Base-by-base conservation (phyloP, 1,140 invertebrate genomes). In the Oreohelix idahoensis region DNA sequence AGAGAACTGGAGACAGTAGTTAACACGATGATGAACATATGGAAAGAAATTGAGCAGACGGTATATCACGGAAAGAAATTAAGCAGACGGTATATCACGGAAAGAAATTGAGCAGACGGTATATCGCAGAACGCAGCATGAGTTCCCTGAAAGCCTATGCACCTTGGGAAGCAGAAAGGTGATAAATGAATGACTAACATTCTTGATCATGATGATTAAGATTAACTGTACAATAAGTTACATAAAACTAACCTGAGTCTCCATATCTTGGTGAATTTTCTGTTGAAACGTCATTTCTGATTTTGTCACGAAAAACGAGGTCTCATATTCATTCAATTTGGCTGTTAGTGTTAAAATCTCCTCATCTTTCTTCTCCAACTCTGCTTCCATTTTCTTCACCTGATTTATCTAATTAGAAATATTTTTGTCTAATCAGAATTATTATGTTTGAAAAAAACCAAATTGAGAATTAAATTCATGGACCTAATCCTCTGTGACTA, bases 331-430 rank as follows among this genome's bases (percentile, higher is more conserved):
- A 35, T 88, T 70, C 36, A 86, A 69, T 71, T 89, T 87, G 15
- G 83, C 51, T n/a, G 78, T 87, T 29, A 88, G 23, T 58, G 78
- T 84, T 23, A 81, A 58, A 17, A 89, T 32, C 63, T 85, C 80
- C 23, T 74, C 51, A 15, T 84, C 85, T 70, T 86, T 90, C 79
- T 89, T 71, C 38, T 87, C 86, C 20, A 88, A 76, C 78, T 89
- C 87, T 32, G 71, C 70, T 53, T 87, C 83, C 71, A 89, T 35
- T 17, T 69, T 29, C 23, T 69, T 53, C 49, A 83, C 23, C 69
- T 84, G 74, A 63, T 1, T 66, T 49, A 51, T 73, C 70, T 81
- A 53, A 13, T 39, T n/a, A 36, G 38, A 49, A 71, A n/a, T 39
- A 66, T 35, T 8, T 66, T 32, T 66, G n/a, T 32, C 2, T 10